Base-by-base conservation (phyloP, 2,797 vertebrate genomes). In the Acanthurus tractus region DNA sequence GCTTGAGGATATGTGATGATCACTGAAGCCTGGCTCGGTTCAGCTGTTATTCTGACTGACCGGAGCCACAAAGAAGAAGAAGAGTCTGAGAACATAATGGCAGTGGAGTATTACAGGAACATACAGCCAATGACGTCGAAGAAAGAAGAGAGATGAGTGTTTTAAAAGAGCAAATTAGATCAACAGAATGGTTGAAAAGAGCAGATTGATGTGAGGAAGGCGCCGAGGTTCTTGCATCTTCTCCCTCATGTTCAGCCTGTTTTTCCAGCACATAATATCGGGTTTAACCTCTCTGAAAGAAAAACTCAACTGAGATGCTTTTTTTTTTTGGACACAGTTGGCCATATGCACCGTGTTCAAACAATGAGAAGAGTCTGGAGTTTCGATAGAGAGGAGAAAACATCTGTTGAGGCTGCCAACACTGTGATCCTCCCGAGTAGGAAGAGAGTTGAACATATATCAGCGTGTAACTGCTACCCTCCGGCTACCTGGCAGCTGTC, bases 401-500 rank as follows among this genome's bases (percentile, higher is more conserved):
- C 2, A 53, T 46, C 34, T 45, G 68, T 23, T 42, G 22, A 62
- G 38, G 52, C 42, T 75, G 58, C 70, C 68, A 78, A 66, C 49
- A 10, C 69, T 46, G 14, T 44, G 22, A 50, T 62, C 22, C 63
- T 56, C 45, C 58, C 50, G 25, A 74, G 73, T 29, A 45, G 29
- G 42, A 68, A 44, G 75, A 70, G 17, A 68, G 57, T 56, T 81
- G 76, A 70, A 86, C 66, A 80, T 70, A 82, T 50, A 80, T 57
- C 44, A 17, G 63, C 1, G 8, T 62, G 63, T 53, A 81, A 68
- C 46, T 46, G 64, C 68, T 44, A 36, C 74, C 82, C 77, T 81
- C 20, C 9, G 17, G 86, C 77, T 82, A 79, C 63, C 77, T 86
- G 82, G 71, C 77, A 81, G 77, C 79, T 74, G 63, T 72, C 68